Percentiles rank a stretch among this genome's conserved stretches.
Conservation (phyloP, 2,888 invertebrate genomes). For the Merodon equestris region DNA sequence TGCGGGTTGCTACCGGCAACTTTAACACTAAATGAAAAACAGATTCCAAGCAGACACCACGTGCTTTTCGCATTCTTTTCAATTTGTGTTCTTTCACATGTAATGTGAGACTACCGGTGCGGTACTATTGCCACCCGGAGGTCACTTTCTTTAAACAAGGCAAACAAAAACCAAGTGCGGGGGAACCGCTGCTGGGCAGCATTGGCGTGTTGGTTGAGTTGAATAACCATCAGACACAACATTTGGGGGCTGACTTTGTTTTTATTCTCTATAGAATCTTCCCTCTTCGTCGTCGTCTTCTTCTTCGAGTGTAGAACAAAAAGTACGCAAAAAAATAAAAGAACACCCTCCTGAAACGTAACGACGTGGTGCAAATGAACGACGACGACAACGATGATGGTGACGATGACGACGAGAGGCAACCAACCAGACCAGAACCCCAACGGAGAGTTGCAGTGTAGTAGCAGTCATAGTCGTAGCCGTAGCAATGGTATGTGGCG, state of each 20-base stretch:
- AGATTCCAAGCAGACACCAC: constrained; percentile 52
- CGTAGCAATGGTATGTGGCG: too few species aligned
- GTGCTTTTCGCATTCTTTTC: constrained; percentile 62
- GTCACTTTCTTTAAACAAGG: constrained; percentile 58
- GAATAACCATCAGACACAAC: constrained; percentile 61
- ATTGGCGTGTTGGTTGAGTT: constrained; percentile 52
- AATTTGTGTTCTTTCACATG: constrained; percentile 46
- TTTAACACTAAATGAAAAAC: constrained; percentile 34
- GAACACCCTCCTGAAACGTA: constrained; percentile 35
- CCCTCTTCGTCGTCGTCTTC: constrained; percentile 19
- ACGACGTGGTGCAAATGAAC: constrained; percentile 45
- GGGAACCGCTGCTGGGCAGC: constrained; percentile 1
- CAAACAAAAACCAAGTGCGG: constrained; percentile 10
- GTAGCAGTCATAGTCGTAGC: constrained; percentile 1
- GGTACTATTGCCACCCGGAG: constrained; percentile 16
- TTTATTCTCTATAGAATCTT: constrained; percentile 27
- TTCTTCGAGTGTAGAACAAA: constrained; percentile 38
- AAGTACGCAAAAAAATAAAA: constrained; percentile 6
- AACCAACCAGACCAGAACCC: too few species aligned
- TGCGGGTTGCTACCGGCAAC: constrained; percentile 15
- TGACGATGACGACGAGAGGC: constrained; percentile 21
- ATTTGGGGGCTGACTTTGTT: constrained; percentile 63
- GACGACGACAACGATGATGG: constrained; percentile 17
- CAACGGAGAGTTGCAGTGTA: too few species aligned
- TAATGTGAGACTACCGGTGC: constrained; percentile 33